Conservation (phyloP, 1,140 invertebrate species). For the Lasaia peninsularis region DNA sequence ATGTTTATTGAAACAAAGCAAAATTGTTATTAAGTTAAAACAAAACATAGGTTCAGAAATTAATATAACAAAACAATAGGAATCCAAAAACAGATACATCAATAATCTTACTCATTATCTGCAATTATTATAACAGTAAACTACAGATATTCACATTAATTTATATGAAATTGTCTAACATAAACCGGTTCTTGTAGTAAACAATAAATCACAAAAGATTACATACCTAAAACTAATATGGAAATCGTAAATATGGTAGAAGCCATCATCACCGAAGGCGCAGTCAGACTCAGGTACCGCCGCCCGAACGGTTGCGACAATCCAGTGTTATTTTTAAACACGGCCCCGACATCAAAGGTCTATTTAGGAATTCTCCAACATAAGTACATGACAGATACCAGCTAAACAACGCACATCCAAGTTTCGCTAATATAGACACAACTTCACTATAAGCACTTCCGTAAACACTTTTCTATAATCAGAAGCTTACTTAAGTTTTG, state of each 20-base stretch:
- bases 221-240: constrained; percentile 52
- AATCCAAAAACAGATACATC: too few species aligned
- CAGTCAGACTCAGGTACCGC: constrained; percentile 42
- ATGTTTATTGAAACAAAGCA: too few species aligned
- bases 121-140: too few species aligned
- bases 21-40: too few species aligned
- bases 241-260: constrained; percentile 34
- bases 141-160: too few species aligned
- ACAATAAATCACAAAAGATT: constrained; percentile 8
- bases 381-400: constrained; percentile 55
- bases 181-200: background rate
- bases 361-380: constrained; percentile 67
- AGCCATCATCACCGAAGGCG: constrained; percentile 42
- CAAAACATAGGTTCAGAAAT: too few species aligned
- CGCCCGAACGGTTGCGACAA: constrained; percentile 49
- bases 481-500: background rate
- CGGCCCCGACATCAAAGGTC: constrained; percentile 68
- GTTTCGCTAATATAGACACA: constrained; percentile 13
- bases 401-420: constrained; percentile 56
- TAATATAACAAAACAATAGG: too few species aligned
- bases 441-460: constrained; percentile 1
- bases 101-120: too few species aligned
- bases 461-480: constrained; percentile 18
- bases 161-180: too few species aligned
- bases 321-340: constrained; percentile 72